phyloP scores from a whole-genome alignment of 1,140 invertebrate species.

The Trichonephila inaurata region DNA sequence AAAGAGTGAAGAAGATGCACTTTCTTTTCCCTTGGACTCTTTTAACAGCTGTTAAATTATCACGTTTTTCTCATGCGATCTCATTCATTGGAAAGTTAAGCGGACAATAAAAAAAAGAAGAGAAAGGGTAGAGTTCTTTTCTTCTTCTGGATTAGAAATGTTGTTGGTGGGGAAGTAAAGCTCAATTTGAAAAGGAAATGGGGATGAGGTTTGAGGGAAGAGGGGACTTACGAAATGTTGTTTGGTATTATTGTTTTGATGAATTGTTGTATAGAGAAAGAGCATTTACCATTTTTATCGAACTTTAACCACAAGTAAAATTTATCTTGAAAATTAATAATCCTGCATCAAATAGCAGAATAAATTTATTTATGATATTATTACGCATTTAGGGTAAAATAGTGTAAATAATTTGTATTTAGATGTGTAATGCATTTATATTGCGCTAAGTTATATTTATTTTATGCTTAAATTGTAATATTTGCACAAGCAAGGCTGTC shows the following conservation, averaged over 20 bases:
- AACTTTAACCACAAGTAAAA: no score
- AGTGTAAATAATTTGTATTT: no score
- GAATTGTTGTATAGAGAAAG: neutral
- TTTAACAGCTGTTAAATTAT: constrained; percentile 43
- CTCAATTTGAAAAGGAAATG: constrained; percentile 21
- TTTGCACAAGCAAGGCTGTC: no score
- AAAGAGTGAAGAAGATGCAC: neutral
- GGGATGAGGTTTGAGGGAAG: neutral
- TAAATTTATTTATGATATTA: no score
- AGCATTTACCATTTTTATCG: no score
- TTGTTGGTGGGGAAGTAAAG: neutral
- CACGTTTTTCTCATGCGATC: constrained; percentile 37
- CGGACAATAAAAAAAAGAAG: neutral
- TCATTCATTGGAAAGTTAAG: constrained; percentile 27
- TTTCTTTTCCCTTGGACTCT: constrained; percentile 8
- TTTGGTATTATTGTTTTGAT: neutral
- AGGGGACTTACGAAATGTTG: neutral
- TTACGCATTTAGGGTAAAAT: no score
- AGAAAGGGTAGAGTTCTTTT: neutral
- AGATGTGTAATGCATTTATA: no score
- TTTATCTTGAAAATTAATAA: no score
- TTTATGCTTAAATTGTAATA: no score
- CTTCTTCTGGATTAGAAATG: neutral
- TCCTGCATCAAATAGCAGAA: no score
- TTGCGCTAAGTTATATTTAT: no score